These are phyloP conservation scores for Drosophila kikkawai DNA, from an alignment of 1,140 invertebrate genomes.

Conservation along the genomic window DNA sequence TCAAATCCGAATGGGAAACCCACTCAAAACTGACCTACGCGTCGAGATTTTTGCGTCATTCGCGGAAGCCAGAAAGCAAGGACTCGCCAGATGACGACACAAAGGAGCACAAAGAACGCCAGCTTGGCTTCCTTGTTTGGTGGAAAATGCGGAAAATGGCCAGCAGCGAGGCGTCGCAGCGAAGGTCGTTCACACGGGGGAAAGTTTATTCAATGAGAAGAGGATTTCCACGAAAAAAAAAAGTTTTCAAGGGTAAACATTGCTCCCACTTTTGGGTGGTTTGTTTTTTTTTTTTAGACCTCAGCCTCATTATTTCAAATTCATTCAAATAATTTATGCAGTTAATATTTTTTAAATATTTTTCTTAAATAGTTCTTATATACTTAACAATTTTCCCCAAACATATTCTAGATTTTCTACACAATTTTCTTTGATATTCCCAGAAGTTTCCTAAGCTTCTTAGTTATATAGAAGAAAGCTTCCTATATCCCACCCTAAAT, in stretches of 20 bases:
- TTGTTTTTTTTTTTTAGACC: neutral
- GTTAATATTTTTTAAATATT: too few species aligned
- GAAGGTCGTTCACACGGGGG: conserved; percentile 41
- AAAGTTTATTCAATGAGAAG: conserved; percentile 2
- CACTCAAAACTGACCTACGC: conserved; percentile 43
- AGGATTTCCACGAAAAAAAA: neutral
- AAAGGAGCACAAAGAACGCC: conserved; percentile 49
- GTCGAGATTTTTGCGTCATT: conserved; percentile 48
- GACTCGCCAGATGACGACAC: conserved; percentile 45
- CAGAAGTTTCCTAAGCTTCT: neutral
- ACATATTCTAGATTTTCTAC: neutral
- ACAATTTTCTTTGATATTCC: neutral
- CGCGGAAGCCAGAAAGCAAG: conserved; percentile 40
- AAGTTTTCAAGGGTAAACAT: neutral
- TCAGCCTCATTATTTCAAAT: neutral
- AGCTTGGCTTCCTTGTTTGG: conserved; percentile 25
- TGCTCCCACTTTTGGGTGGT: neutral
- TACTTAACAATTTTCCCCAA: neutral
- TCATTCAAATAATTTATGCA: neutral
- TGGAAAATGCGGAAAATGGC: conserved; percentile 19
- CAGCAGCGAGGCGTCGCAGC: neutral
- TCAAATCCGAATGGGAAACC: conserved; percentile 5
- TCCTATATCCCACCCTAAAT: neutral
- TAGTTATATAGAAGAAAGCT: too few species aligned
- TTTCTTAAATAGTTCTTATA: neutral